phyloP scores from a whole-genome alignment of 2,797 vertebrate species.

The Neopelma chrysocephalum region DNA sequence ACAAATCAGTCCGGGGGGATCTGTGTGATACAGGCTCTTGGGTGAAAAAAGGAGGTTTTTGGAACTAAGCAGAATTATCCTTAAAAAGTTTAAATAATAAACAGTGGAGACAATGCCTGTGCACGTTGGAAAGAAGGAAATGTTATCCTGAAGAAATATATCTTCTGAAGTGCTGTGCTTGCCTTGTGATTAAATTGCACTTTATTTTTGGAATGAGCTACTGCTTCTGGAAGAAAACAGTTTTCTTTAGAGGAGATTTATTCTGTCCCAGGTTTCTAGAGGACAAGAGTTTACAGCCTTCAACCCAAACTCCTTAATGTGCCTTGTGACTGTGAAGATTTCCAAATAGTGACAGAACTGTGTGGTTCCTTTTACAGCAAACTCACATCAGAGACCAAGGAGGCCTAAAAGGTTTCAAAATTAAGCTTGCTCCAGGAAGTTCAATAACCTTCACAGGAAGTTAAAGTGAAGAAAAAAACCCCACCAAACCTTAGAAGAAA shows the following conservation, averaged over 20 bases:
- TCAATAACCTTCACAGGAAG: background rate
- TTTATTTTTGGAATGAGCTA: background rate
- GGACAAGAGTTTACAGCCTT: background rate
- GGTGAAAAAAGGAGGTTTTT: background rate
- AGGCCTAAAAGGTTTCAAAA: background rate
- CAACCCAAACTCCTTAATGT: background rate
- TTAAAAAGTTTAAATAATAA: background rate
- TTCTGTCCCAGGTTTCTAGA: background rate
- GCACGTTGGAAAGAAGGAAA: background rate
- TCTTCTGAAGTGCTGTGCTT: background rate
- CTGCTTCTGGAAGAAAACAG: background rate
- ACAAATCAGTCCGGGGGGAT: background rate
- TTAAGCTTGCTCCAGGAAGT: background rate
- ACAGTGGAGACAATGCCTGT: fast-evolving
- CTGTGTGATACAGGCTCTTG: background rate
- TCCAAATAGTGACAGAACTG: background rate
- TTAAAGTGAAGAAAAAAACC: background rate
- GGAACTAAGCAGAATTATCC: background rate
- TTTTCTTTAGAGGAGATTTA: background rate
- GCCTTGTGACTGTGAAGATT: background rate
- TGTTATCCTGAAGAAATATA: background rate
- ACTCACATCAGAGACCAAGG: background rate
- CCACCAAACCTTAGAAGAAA: background rate
- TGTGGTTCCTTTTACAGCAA: background rate
- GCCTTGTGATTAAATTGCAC: background rate